Conservation (phyloP, 1,140 invertebrate genomes). For the Aradophagus sp. region DNA sequence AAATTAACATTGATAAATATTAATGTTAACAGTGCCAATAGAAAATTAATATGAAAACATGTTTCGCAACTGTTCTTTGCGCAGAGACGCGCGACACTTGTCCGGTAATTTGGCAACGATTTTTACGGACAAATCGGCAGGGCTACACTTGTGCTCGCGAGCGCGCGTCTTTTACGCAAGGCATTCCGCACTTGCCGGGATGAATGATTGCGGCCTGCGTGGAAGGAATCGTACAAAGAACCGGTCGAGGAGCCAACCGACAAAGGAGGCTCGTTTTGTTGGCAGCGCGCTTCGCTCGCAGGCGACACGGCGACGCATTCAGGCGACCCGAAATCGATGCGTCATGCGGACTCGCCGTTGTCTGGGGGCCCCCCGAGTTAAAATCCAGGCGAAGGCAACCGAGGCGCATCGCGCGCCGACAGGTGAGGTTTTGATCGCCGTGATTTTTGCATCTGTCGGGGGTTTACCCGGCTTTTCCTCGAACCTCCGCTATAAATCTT, state of each 20-base stretch:
- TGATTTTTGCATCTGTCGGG: conserved; percentile 73
- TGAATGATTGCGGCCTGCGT: conserved; percentile 70
- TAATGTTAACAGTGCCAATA: no score
- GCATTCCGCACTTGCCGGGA: conserved; percentile 71
- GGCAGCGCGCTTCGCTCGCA: conserved; percentile 58
- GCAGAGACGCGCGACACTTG: no score
- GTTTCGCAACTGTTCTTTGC: no score
- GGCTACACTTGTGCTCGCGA: conserved; percentile 48
- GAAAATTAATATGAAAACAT: no score
- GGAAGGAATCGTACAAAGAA: conserved; percentile 67
- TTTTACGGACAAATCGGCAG: no score
- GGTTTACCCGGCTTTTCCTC: conserved; percentile 66
- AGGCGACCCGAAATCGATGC: conserved; percentile 44
- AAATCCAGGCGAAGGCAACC: conserved; percentile 10
- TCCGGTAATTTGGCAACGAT: no score
- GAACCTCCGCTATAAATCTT: conserved; percentile 57
- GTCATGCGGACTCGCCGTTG: conserved; percentile 46
- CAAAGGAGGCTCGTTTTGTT: conserved; percentile 70
- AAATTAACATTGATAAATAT: no score
- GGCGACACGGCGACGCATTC: conserved; percentile 66
- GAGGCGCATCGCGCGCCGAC: conserved; percentile 67
- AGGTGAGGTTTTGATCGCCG: conserved; percentile 68
- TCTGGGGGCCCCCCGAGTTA: conserved; percentile 9
- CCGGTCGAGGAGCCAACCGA: conserved; percentile 68
- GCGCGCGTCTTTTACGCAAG: conserved; percentile 67